These are phyloP conservation scores for Kryptolebias marmoratus DNA, from an alignment of 2,113 vertebrate species.

Conservation along the genomic window DNA sequence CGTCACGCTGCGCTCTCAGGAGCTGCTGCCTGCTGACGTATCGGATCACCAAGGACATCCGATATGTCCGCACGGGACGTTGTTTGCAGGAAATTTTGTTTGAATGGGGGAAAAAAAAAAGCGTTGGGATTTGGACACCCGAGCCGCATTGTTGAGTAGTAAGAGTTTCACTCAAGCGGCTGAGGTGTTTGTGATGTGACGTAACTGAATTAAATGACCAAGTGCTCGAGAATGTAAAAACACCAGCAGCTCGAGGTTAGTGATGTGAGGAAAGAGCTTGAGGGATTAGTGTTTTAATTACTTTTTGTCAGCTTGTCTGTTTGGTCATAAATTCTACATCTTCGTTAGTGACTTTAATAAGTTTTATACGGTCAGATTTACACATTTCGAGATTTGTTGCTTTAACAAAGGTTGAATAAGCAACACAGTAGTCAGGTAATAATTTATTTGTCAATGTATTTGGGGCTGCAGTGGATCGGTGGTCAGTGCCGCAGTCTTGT, in stretches of 20 bases:
- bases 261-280: neutral
- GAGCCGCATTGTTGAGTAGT: slow-evolving; percentile 26
- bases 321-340: neutral
- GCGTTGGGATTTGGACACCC: slow-evolving; percentile 24
- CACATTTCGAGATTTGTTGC: neutral
- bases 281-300: neutral
- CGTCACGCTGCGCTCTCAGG: too few relatives aligned
- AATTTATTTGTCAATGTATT: neutral
- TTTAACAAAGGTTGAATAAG: neutral
- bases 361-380: neutral
- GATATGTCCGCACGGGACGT: neutral
- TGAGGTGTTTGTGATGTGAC: slow-evolving; percentile 36
- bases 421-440: neutral
- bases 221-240: slow-evolving; percentile 7
- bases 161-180: slow-evolving; percentile 22
- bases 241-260: neutral
- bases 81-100: slow-evolving; percentile 14
- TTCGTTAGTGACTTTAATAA: too few relatives aligned
- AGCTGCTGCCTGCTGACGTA: neutral
- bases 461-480: too few relatives aligned
- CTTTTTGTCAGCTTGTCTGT: neutral
- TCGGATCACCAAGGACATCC: slow-evolving; percentile 5
- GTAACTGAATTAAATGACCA: slow-evolving; percentile 8
- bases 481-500: too few relatives aligned
- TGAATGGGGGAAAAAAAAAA: slow-evolving; percentile 1